A percentile compares a stretch with the other conserved stretches of the same genome.
phyloP scores from a whole-genome alignment of 2,888 invertebrate species.

The Thereva nobilitata region DNA sequence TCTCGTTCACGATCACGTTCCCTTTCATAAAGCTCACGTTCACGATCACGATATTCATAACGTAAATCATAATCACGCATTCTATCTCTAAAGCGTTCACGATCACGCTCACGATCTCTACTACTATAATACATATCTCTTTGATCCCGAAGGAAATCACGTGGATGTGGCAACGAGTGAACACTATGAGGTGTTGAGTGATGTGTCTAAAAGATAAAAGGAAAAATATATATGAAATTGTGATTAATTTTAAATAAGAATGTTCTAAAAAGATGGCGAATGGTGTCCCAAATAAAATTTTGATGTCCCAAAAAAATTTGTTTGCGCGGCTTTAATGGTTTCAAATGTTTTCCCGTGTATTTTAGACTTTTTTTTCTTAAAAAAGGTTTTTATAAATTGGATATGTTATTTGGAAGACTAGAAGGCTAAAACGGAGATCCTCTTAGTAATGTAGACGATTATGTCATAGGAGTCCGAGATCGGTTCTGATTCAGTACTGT shows the following conservation, averaged over 20 bases:
- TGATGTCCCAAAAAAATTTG: too few species aligned
- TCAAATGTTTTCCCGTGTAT: too few species aligned
- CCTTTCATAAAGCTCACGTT: slow-evolving; percentile 57
- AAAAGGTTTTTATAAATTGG: too few species aligned
- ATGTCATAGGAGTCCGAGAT: too few species aligned
- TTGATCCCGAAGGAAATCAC: slow-evolving; percentile 58
- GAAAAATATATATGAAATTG: slow-evolving; percentile 38
- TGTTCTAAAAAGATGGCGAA: too few species aligned
- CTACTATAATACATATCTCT: slow-evolving; percentile 59
- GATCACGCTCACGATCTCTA: slow-evolving; percentile 58
- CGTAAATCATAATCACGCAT: slow-evolving; percentile 57
- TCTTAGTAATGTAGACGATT: too few species aligned
- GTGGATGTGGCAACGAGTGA: slow-evolving; percentile 60
- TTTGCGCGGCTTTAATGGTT: too few species aligned
- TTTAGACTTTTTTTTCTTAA: too few species aligned
- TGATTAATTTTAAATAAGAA: slow-evolving; percentile 17
- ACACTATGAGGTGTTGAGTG: slow-evolving; percentile 61
- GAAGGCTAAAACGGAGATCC: too few species aligned
- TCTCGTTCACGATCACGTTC: slow-evolving; percentile 58
- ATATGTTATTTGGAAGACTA: too few species aligned
- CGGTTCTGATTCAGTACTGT: too few species aligned
- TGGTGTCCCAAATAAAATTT: too few species aligned
- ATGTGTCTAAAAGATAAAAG: slow-evolving; percentile 52
- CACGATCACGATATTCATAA: slow-evolving; percentile 57
- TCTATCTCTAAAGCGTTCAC: slow-evolving; percentile 58